Conservation (phyloP, 2,888 invertebrate genomes). For the Tipula helvola region DNA sequence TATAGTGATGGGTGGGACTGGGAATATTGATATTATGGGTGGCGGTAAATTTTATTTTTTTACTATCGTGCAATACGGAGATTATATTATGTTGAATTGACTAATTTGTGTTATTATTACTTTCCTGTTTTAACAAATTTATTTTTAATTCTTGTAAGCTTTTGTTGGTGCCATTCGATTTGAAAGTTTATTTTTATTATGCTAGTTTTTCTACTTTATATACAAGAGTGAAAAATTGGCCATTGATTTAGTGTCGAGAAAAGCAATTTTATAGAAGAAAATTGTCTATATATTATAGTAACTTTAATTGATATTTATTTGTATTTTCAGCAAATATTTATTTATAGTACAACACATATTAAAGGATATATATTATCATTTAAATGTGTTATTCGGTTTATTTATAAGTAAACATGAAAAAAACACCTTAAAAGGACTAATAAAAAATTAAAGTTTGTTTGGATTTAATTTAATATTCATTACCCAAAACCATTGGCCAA, state of each 20-base stretch:
- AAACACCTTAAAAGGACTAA: too few relatives aligned
- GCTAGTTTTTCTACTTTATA: background rate
- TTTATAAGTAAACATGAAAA: too few relatives aligned
- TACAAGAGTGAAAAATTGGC: background rate
- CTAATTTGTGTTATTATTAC: background rate
- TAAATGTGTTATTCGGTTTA: too few relatives aligned
- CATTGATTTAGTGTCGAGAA: background rate
- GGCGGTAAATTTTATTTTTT: background rate
- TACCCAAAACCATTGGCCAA: too few relatives aligned
- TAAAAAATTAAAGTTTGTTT: too few relatives aligned
- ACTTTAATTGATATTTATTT: background rate
- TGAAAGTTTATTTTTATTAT: background rate
- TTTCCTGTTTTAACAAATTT: background rate
- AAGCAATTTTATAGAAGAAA: background rate
- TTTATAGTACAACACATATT: background rate
- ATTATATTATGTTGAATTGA: background rate
- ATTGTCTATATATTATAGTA: background rate
- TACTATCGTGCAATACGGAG: background rate
- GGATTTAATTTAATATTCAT: too few relatives aligned
- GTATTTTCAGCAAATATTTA: background rate
- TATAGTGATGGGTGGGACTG: too few relatives aligned
- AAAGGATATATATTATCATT: background rate
- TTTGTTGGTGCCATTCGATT: background rate
- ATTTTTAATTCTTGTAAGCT: background rate
- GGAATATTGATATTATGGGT: background rate